A percentile compares a stretch with the other conserved stretches of the same genome.
These are phyloP conservation scores for Sebastes oblongus DNA, from an alignment of 2,797 vertebrate genomes.

Conservation along the genomic window DNA sequence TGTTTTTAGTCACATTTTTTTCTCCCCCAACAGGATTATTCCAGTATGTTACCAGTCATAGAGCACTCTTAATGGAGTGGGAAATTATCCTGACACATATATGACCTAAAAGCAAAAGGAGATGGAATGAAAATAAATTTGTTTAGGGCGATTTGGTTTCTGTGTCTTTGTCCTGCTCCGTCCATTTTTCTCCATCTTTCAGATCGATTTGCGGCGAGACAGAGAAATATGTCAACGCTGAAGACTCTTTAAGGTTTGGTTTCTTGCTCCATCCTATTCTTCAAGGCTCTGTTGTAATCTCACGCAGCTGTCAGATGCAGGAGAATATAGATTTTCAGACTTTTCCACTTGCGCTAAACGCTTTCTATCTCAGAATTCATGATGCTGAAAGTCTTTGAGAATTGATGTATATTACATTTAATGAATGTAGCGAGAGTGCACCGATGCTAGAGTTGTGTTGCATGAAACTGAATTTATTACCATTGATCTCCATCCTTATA, in stretches of 20 bases:
- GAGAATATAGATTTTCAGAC: constrained; percentile 26
- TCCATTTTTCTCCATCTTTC: constrained; percentile 40
- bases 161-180: constrained; percentile 43
- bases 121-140: constrained; percentile 55
- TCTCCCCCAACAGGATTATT: constrained; percentile 74
- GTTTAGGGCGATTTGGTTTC: constrained; percentile 45
- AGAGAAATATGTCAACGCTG: constrained; percentile 50
- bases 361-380: constrained; percentile 4
- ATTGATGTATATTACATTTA: not conserved
- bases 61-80: constrained; percentile 54
- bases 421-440: not conserved
- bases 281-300: constrained; percentile 45
- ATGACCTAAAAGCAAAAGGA: constrained; percentile 59
- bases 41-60: constrained; percentile 59
- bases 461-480: constrained; percentile 1
- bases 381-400: constrained; percentile 8
- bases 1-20: constrained; percentile 46
- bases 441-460: not conserved
- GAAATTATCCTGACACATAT: constrained; percentile 75
- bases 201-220: constrained; percentile 51
- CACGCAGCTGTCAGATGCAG: constrained; percentile 47
- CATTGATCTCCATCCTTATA: not conserved
- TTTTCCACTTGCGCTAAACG: not conserved
- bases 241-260: constrained; percentile 36
- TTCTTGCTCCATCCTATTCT: constrained; percentile 40